Percentiles rank a stretch among this genome's conserved stretches.
These are phyloP conservation scores for Acropternis orthonyx DNA, from an alignment of 2,797 vertebrate species.

Conservation along the genomic window DNA sequence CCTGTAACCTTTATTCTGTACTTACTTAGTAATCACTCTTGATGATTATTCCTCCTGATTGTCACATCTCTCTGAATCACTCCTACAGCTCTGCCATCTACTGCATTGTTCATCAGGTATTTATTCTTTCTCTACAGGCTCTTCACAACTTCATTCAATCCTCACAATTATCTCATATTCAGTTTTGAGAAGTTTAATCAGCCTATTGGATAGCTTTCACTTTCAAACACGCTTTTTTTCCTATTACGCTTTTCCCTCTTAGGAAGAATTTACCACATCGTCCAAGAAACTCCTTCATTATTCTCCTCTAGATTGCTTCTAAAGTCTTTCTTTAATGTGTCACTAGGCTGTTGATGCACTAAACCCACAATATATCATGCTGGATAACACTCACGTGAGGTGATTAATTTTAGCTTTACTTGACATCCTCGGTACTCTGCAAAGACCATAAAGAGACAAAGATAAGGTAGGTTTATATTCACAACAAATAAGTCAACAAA, in stretches of 20 bases:
- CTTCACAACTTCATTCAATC: neutral
- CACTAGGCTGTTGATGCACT: neutral
- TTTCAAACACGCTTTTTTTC: neutral
- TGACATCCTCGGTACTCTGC: neutral
- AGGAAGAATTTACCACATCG: neutral
- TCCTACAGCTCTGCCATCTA: neutral
- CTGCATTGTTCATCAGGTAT: neutral
- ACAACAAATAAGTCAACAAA: neutral
- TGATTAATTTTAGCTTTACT: conserved; percentile 6
- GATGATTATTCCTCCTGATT: neutral
- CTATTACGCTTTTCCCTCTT: neutral
- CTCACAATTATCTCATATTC: neutral
- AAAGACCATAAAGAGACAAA: neutral
- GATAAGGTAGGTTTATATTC: neutral
- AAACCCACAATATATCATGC: neutral
- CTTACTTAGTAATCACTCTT: neutral
- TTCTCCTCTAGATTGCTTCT: neutral
- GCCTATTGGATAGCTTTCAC: neutral
- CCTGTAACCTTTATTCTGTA: neutral
- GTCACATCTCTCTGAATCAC: neutral
- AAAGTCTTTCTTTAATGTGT: neutral
- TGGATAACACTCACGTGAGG: neutral
- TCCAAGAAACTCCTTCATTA: conserved; percentile 16
- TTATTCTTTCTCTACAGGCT: neutral
- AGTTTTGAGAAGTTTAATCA: neutral